Conservation (phyloP, 2,797 vertebrate species). For the Salarias fasciatus region DNA sequence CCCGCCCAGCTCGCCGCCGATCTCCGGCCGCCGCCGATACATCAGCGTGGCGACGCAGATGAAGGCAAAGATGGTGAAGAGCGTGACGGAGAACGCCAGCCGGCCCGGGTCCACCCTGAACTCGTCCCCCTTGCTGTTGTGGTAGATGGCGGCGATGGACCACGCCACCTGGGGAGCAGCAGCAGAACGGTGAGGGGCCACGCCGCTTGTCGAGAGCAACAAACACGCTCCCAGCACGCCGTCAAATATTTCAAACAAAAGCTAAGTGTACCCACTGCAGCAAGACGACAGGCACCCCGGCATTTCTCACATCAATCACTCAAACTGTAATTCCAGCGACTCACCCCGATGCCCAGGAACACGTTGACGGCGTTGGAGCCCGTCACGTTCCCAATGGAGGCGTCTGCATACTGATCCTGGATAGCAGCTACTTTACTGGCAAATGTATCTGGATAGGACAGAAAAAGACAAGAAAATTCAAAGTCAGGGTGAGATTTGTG, state of each 20-base stretch:
- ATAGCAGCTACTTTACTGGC: slow-evolving; percentile 98
- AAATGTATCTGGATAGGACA: slow-evolving; percentile 88
- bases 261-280: too few species aligned
- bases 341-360: slow-evolving; percentile 96
- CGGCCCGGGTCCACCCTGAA: slow-evolving; percentile 95
- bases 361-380: slow-evolving; percentile 99
- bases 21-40: slow-evolving; percentile 96
- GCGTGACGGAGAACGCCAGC: slow-evolving; percentile 98
- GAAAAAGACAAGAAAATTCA: slow-evolving; percentile 8
- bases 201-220: too few species aligned
- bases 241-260: too few species aligned
- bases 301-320: too few species aligned
- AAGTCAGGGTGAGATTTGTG: background rate
- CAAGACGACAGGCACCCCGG: too few species aligned
- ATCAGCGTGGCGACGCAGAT: slow-evolving; percentile 92
- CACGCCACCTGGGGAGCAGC: slow-evolving; percentile 85
- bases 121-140: slow-evolving; percentile 83
- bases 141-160: slow-evolving; percentile 99
- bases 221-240: too few species aligned
- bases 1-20: slow-evolving; percentile 98
- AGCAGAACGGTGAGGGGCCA: slow-evolving; percentile 26
- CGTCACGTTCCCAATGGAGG: slow-evolving; percentile 98
- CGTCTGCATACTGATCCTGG: slow-evolving; percentile 98
- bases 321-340: slow-evolving; percentile 18
- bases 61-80: slow-evolving; percentile 99